Base-by-base conservation (phyloP, 2,888 invertebrate species). In the Dyspetes luteomarginatus region DNA sequence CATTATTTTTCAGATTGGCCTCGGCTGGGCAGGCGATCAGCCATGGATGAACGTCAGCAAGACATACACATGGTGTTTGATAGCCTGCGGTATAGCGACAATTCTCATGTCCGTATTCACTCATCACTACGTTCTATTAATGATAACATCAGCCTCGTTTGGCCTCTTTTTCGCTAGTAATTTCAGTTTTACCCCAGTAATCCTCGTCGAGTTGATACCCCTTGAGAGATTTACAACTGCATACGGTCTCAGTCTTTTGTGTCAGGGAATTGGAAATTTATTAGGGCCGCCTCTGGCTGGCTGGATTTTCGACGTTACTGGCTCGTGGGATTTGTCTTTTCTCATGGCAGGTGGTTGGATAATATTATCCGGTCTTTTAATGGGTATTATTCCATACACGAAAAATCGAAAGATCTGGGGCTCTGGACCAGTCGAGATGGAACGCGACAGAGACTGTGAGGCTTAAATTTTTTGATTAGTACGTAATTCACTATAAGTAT, bases 281-380 rank as follows among this genome's bases (percentile, higher is more conserved):
- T 93, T 97, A 81, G 99, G 98, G 65, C 98, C 99, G 4, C 98
- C 98, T 0, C 91, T 98, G 71, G 98, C 97, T 88, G 98, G 98
- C 95, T 93, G 93, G 89, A 89, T 95, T 86, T 95, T 94, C 89
- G 96, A 97, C 89, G 89, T 94, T 19, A 96, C 96, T 2, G 93
- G 94, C 1, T 92, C 93, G 41, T 97, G 97, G 96, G 95, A 96
- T 85, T 93, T 95, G 80, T 95, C 97, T 0, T 97, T 97, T 92
- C 95, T 96, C 90, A 94, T 96, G 83, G 96, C 97, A 41, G 97
- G 97, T 15, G 92, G 96, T 56, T 97, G 97, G 94, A 97, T 97
- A 69, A 94, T 96, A 17, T 91, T 97, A 19, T 95, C 97, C 28
- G 98, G 97, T 30, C 84, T 95, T 0, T 91, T 96, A 0, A 94